phyloP scores from a whole-genome alignment of 1,140 invertebrate genomes.

The Drosophila saltans region DNA sequence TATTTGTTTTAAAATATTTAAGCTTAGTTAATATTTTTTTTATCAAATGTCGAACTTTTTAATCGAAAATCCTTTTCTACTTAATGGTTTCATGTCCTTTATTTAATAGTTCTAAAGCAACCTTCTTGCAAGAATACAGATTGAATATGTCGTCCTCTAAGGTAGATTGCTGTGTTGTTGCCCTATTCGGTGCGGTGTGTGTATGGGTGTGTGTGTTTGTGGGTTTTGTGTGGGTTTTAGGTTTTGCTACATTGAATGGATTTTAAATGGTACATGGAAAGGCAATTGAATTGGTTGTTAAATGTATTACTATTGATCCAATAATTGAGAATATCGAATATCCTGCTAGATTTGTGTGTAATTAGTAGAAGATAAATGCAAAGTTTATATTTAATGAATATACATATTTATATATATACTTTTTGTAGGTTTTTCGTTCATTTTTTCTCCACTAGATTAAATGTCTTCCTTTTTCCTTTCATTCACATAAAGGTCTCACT shows the following conservation, averaged over 20 bases:
- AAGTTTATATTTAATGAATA: too few species aligned
- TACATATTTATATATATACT: too few species aligned
- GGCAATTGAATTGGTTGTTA: conserved; percentile 58
- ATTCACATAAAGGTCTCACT: too few species aligned
- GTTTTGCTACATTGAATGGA: conserved; percentile 62
- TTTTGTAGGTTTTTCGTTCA: too few species aligned
- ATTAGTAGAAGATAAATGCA: too few species aligned
- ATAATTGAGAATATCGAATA: neutral
- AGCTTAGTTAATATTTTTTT: too few species aligned
- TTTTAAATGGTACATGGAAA: conserved; percentile 78
- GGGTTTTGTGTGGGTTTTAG: conserved; percentile 48
- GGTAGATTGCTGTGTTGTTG: conserved; percentile 40
- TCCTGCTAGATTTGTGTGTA: neutral
- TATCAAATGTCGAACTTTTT: too few species aligned
- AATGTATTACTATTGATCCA: conserved; percentile 22
- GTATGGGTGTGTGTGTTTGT: conserved; percentile 18
- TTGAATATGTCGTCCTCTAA: conserved; percentile 53
- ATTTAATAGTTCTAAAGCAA: neutral
- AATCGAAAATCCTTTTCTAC: too few species aligned
- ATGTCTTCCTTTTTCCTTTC: too few species aligned
- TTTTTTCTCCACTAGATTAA: too few species aligned
- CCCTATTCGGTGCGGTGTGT: conserved; percentile 4
- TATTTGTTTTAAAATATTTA: too few species aligned
- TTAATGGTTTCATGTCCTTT: too few species aligned
- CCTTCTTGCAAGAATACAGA: neutral